A percentile compares a stretch with the other conserved stretches of the same genome.
Conservation (phyloP, 2,888 invertebrate genomes). For the Caenorhabditis doughertyi region DNA sequence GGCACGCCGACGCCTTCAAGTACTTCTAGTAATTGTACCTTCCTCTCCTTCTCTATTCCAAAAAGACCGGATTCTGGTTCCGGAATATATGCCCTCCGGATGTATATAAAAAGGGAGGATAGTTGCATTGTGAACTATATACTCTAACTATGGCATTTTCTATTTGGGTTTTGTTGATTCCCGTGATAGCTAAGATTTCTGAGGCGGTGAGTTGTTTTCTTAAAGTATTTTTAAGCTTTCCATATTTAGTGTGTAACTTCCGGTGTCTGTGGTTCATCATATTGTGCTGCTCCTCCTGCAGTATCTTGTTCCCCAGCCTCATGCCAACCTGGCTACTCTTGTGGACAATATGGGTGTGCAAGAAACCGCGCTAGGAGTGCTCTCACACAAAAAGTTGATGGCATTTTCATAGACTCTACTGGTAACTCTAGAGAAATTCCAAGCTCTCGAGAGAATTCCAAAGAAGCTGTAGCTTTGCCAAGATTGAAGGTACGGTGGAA, state of each 20-base stretch:
- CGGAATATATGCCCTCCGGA: slow-evolving; percentile 12
- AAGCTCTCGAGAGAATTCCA: neutral
- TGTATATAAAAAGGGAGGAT: slow-evolving; percentile 30
- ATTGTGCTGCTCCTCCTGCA: slow-evolving; percentile 72
- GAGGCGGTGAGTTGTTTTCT: slow-evolving; percentile 1
- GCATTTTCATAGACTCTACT: slow-evolving; percentile 68
- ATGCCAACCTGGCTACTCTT: slow-evolving; percentile 80
- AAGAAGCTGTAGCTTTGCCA: slow-evolving; percentile 18
- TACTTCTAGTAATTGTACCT: slow-evolving; percentile 40
- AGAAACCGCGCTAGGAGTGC: slow-evolving; percentile 78
- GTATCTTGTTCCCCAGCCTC: slow-evolving; percentile 65
- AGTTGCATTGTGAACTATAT: neutral
- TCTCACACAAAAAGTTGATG: slow-evolving; percentile 77
- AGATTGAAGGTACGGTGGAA: slow-evolving; percentile 37
- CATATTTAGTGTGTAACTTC: slow-evolving; percentile 75
- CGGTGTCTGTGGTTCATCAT: slow-evolving; percentile 78
- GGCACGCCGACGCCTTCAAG: no score
- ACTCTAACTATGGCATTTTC: neutral
- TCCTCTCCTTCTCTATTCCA: no score
- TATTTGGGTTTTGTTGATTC: neutral
- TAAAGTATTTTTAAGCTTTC: slow-evolving; percentile 19
- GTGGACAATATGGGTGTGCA: slow-evolving; percentile 81
- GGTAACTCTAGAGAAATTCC: slow-evolving; percentile 24
- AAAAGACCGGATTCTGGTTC: slow-evolving; percentile 28
- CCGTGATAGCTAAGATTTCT: neutral